Evolutionary conservation across 2,888 invertebrate species (phyloP), one percentile per base, ranked within the genome.

Genomic region (Junonia oenone): DNA sequence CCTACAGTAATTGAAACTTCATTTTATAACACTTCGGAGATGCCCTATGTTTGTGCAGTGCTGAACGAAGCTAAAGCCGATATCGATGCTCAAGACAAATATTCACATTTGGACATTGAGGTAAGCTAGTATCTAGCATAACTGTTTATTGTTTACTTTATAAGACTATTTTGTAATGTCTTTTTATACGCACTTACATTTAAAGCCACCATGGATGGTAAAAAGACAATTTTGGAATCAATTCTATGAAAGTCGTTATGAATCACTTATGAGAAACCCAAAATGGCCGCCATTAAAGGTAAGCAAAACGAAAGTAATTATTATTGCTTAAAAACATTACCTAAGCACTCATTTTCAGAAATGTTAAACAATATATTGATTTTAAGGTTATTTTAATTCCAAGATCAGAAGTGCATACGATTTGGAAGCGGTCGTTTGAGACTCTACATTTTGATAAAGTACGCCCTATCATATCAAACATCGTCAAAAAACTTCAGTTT

Each of bases 381-480:
- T n/a, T n/a, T n/a, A n/a, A 89, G 88, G 88, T 88, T 0, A 80
- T 89, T 56, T 65, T 89, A 61, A 62, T 88, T 33, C 88, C 87
- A 1, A 73, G 77, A 6, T 67, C 81, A 0, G 80, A 81, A 45
- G 82, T 88, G 1, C 80, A 83, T 60, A 68, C 76, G 2, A 77
- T 84, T 61, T 88, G 86, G 86, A 82, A 74, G 54, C 69, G 70
- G 57, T 64, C 81, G 2, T 89, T 87, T 58, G 76, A 79, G 45
- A 67, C 74, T 35, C 77, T 82, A 54, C 82, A 85, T 56, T 77
- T 75, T 40, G 73, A 80, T 9, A 75, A 73, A 0, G 88, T 79
- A 2, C 65, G 67, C 35, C 78, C 71, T 56, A 87, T 88, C 43
- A 59, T 89, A 54, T 75, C 79, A 0, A 87, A 86, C 59, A 57